These are phyloP conservation scores for Neocloeon triangulifer DNA, from an alignment of 1,140 invertebrate genomes.

Conservation along the genomic window DNA sequence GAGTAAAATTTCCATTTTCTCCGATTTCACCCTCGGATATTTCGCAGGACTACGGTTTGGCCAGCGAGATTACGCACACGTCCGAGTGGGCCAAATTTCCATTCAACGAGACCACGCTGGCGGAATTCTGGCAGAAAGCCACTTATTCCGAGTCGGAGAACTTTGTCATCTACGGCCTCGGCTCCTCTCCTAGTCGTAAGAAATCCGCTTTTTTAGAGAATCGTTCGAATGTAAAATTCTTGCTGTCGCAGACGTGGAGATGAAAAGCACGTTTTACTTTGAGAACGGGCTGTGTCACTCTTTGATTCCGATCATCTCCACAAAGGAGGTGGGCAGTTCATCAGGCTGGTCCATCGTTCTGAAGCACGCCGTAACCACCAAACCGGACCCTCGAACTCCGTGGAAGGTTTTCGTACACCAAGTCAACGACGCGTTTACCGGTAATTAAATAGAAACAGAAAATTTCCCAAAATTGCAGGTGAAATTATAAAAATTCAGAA, in stretches of 20 bases:
- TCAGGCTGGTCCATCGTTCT: slow-evolving; percentile 20
- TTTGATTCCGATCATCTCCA: slow-evolving; percentile 18
- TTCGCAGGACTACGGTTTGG: slow-evolving; percentile 20
- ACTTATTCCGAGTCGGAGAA: slow-evolving; percentile 22
- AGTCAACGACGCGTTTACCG: slow-evolving; percentile 19
- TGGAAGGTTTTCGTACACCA: slow-evolving; percentile 23
- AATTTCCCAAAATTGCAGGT: no score
- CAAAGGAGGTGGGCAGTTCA: slow-evolving; percentile 12
- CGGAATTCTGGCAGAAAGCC: slow-evolving; percentile 25
- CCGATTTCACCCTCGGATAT: no score
- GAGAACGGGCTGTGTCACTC: slow-evolving; percentile 26
- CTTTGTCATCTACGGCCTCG: slow-evolving; percentile 18
- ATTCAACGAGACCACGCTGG: slow-evolving; percentile 19
- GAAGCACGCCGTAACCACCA: slow-evolving; percentile 14
- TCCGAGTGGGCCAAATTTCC: slow-evolving; percentile 27
- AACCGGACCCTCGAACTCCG: slow-evolving; percentile 16
- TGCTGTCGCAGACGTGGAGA: slow-evolving; percentile 8
- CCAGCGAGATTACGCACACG: slow-evolving; percentile 21
- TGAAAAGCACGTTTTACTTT: slow-evolving; percentile 21
- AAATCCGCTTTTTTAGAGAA: no score
- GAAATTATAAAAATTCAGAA: no score
- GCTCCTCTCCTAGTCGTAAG: no score
- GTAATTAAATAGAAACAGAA: no score
- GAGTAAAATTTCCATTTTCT: not conserved
- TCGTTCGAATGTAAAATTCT: slow-evolving; percentile 1